phyloP scores from a whole-genome alignment of 2,888 invertebrate genomes.

The Orgyia antiqua region DNA sequence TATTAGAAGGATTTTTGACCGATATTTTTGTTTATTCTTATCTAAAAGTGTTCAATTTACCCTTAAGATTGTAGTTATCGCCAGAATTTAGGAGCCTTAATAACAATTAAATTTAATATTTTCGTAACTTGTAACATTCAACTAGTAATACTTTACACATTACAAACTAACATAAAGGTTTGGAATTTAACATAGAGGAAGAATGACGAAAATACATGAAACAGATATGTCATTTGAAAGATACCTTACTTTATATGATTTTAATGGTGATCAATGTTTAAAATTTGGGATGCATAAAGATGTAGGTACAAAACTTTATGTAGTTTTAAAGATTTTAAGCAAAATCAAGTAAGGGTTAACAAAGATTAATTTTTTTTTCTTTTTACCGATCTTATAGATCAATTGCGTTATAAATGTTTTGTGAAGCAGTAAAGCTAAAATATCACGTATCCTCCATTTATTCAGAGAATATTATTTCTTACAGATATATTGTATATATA shows the following conservation, averaged over 20 bases:
- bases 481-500: constrained; percentile 34
- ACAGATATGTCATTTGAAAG: constrained; percentile 66
- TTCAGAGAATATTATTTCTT: constrained; percentile 52
- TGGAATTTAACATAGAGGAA: constrained; percentile 38
- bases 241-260: constrained; percentile 38
- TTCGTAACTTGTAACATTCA: constrained; percentile 38
- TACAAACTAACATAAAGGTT: constrained; percentile 28
- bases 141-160: constrained; percentile 59
- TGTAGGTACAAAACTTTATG: constrained; percentile 11
- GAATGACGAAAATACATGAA: constrained; percentile 48
- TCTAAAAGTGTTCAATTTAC: too few relatives aligned
- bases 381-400: constrained; percentile 57
- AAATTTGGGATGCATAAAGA: constrained; percentile 13
- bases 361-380: constrained; percentile 24
- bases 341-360: constrained; percentile 13
- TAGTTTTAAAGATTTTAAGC: constrained; percentile 10
- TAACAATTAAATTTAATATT: constrained; percentile 25
- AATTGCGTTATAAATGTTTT: constrained; percentile 45
- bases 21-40: too few relatives aligned
- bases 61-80: too few relatives aligned
- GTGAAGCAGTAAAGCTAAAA: constrained; percentile 74
- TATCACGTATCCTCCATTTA: constrained; percentile 67
- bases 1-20: too few relatives aligned
- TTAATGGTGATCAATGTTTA: constrained; percentile 21
- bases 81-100: constrained; percentile 6